These are phyloP conservation scores for Platalea minor DNA, from an alignment of 2,797 vertebrate genomes.

Conservation along the genomic window DNA sequence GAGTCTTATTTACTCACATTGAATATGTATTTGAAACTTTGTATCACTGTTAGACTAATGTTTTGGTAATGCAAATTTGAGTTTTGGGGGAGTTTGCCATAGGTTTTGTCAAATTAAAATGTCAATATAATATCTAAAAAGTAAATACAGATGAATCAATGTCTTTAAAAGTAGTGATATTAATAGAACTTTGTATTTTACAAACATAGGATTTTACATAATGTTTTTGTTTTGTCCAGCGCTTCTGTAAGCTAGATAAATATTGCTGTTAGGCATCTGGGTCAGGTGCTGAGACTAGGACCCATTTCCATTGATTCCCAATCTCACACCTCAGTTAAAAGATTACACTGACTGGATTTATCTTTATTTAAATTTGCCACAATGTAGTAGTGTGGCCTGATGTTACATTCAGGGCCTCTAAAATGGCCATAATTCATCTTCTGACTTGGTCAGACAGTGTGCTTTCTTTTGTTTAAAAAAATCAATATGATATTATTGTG, in stretches of 20 bases:
- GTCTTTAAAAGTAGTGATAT: background rate
- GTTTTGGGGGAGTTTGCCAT: background rate
- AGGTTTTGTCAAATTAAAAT: background rate
- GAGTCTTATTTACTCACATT: background rate
- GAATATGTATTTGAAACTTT: background rate
- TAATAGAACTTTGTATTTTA: background rate
- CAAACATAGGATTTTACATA: background rate
- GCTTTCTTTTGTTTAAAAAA: background rate
- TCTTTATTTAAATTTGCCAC: slow-evolving; percentile 6
- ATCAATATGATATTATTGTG: background rate
- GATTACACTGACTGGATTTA: background rate
- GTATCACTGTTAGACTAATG: rapidly evolving
- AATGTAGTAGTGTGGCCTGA: background rate
- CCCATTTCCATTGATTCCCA: background rate
- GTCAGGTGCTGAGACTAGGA: background rate
- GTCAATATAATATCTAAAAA: background rate
- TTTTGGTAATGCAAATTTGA: background rate
- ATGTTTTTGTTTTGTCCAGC: background rate
- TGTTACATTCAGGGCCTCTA: background rate
- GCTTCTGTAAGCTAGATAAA: background rate
- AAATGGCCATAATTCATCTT: slow-evolving; percentile 10
- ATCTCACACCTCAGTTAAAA: background rate
- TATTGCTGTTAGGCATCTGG: background rate
- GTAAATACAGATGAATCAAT: background rate
- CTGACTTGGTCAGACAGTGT: background rate